Evolutionary conservation across 2,113 vertebrate species (phyloP).

Genomic region (Mirounga angustirostris): DNA sequence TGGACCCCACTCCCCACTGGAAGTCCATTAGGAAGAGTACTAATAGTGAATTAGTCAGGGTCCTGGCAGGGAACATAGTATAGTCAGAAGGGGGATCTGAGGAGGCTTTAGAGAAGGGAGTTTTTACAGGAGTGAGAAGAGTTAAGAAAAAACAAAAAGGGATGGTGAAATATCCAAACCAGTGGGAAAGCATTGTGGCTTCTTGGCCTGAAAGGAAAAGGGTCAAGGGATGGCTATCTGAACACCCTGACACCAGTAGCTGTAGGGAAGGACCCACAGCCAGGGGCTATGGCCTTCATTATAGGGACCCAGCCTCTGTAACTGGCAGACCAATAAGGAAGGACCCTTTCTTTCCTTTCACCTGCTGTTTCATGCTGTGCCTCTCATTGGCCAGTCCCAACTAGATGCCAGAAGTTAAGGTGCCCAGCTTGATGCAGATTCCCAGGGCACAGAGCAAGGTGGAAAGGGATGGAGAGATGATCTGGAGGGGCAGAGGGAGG

Average conservation of each 20-base stretch:
- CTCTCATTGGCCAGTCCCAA: neutral
- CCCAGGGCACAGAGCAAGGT: neutral
- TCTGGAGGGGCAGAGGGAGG: neutral
- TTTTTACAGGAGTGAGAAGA: neutral
- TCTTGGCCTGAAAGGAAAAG: neutral
- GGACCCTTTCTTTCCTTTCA: neutral
- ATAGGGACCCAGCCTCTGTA: neutral
- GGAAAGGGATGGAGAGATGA: neutral
- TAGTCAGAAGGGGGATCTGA: neutral
- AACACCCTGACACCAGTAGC: neutral
- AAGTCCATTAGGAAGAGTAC: neutral
- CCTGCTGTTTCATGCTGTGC: neutral
- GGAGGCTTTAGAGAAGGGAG: neutral
- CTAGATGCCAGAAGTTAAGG: neutral
- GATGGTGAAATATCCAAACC: neutral
- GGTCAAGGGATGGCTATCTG: neutral
- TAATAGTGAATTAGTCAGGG: neutral
- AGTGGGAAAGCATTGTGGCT: neutral
- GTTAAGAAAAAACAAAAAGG: neutral
- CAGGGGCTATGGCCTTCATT: neutral
- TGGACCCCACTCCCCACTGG: neutral
- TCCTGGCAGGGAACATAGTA: neutral
- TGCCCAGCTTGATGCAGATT: neutral
- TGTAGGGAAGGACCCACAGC: neutral
- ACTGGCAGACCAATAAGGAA: neutral